Base-by-base conservation (phyloP, 2,888 invertebrate genomes). In the Tiliacea aurago region DNA sequence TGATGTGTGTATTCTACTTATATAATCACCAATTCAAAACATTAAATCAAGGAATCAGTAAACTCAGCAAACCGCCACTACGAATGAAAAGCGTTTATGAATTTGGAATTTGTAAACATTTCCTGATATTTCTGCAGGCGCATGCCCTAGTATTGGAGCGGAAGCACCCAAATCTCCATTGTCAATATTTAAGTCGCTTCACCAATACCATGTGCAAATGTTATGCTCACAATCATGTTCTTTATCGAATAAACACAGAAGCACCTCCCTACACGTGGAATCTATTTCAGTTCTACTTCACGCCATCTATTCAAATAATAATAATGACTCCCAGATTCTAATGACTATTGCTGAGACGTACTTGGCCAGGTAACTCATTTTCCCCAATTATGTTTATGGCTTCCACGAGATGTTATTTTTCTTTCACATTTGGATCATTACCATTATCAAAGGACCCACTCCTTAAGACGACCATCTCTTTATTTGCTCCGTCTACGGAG, bases 201-300 rank as follows among this genome's bases (percentile, higher is more conserved):
- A 63, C 58, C 33, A 65, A 68, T 55, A 61, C 56, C 41, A 45
- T 74, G 55, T 69, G 49, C 58, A 73, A 62, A 66, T 81, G 20
- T 80, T 84, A 80, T 63, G 66, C 69, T 59, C 49, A 81, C 58
- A 67, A 66, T 56, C 28, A 64, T 84, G 66, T 63, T 70, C 66
- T 68, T 66, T 84, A 75, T 81, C 41, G 51, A 64, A 51, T 81
- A 81, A 84, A 81, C 61, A 81, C 37, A 47, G 33, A 56, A 76
- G 28, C 65, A 55, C 13, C 37, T 45, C 33, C 28, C n/a, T 63
- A 49, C 70, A 76, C 83, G 71, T 85, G 71, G 15, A 68, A 41
- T 71, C 70, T 81, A 76, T 82, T 81, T 77, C 49, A 81, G 55
- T 51, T 47, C 55, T 71, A 63, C 56, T 80, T 75, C 41, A 80